Evolutionary conservation across 30 jellyfish, hydroid and myxozoan genomes (phyloP).

Genomic region (Hydractinia echinata): DNA sequence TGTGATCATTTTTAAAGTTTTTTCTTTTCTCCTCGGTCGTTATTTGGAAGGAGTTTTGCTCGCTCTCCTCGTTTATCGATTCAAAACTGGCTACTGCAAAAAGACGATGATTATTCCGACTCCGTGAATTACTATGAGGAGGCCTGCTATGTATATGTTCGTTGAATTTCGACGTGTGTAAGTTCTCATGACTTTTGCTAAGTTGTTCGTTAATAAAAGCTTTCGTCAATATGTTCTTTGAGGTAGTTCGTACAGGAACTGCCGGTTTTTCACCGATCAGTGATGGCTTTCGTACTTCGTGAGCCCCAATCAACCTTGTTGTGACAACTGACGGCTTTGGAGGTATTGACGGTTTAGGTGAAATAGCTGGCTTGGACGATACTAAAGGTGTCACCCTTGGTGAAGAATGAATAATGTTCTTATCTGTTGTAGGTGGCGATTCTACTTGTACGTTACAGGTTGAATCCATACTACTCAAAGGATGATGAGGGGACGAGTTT

Average conservation of each 20-base stretch:
- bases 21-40: background rate
- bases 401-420: too few species aligned
- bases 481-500: background rate
- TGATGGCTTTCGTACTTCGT: background rate
- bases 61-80: conserved; percentile 28
- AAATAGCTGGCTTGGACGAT: background rate
- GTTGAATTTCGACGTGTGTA: background rate
- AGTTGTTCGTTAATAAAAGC: conserved; percentile 1
- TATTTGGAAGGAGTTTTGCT: background rate
- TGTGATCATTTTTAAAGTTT: background rate
- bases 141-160: background rate
- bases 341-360: background rate
- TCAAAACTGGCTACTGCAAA: conserved; percentile 9
- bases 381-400: background rate
- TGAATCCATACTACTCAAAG: background rate
- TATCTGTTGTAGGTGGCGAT: background rate
- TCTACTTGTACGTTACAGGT: background rate
- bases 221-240: background rate
- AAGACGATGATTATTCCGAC: background rate
- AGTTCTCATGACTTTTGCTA: background rate
- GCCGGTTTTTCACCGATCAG: conserved; percentile 16
- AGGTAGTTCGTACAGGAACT: background rate
- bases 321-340: background rate
- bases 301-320: background rate
- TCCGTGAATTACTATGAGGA: background rate